A percentile compares a stretch with the other conserved stretches of the same genome.
These are phyloP conservation scores for Brenthis ino DNA, from an alignment of 2,888 invertebrate genomes.

Conservation along the genomic window DNA sequence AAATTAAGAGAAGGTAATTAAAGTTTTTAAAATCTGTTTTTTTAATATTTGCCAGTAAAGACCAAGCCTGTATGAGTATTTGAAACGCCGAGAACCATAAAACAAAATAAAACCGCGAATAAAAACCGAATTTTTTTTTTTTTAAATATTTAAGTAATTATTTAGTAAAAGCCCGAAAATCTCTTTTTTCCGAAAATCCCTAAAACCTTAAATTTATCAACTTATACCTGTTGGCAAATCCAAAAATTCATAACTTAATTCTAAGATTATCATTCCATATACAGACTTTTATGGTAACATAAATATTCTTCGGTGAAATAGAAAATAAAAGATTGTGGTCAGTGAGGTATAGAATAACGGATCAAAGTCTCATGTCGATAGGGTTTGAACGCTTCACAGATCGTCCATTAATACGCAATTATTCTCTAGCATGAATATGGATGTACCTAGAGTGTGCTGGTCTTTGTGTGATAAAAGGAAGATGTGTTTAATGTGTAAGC, in stretches of 20 bases:
- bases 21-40: not conserved
- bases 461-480: constrained; percentile 16
- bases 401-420: constrained; percentile 18
- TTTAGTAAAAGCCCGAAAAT: too few species aligned
- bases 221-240: too few species aligned
- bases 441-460: not conserved
- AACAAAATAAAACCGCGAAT: too few species aligned
- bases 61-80: not conserved
- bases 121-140: too few species aligned
- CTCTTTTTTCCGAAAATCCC: too few species aligned
- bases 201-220: too few species aligned
- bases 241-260: too few species aligned
- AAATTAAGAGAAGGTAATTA: too few species aligned
- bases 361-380: constrained; percentile 14
- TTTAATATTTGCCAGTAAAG: constrained; percentile 11
- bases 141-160: too few species aligned
- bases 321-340: constrained; percentile 4
- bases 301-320: constrained; percentile 13
- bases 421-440: constrained; percentile 13
- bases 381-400: constrained; percentile 16
- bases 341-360: constrained; percentile 10
- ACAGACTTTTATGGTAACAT: not conserved
- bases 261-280: too few species aligned
- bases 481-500: not conserved
- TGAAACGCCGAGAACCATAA: too few species aligned